Evolutionary conservation across 2,797 vertebrate species (phyloP), one percentile per base, ranked within the genome.

Genomic region (Smutsia gigantea): DNA sequence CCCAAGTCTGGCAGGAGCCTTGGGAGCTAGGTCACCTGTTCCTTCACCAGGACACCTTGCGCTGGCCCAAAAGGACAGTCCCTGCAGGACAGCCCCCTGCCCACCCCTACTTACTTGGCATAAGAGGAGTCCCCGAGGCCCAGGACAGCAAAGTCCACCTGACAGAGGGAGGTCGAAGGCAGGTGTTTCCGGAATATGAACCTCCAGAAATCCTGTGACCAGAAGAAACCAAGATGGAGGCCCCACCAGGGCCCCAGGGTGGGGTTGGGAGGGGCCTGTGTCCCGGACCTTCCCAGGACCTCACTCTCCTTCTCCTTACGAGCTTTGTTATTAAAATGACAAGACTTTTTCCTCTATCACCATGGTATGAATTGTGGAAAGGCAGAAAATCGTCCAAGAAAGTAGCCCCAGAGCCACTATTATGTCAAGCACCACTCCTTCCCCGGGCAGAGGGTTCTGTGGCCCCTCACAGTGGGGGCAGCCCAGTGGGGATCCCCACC

Each of bases 101-200:
- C n/a, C 14, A 7, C n/a, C 0, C 13, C 23, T 9, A 88, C 98
- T 99, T 97, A 99, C 99, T 99, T 99, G 94, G 99, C 97, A 42
- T 99, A 99, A 0, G 99, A 99, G 1, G 99, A 99, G 97, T 99
- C 99, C 0, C 99, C 99, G 0, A 99, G 99, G 84, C 99, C 99
- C 94, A 99, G 98, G 39, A 99, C 98, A 0, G 99, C 99, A 9
- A 98, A 99, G 98, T 99, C 99, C 98, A 99, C 98, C 74, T 98
- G 99, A 97, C 99, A 99, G 92, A 99, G 99, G 81, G 99, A 99
- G 18, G 98, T 94, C 0, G 96, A 95, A 0, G 99, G 99, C 96
- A 99, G 98, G 72, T 98, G 99, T 98, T 99, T 99, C 98, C 98
- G 99, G 97, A 99, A 99, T 72, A 99, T 97, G 95, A 99, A 99